Conservation (phyloP, 1,140 invertebrate genomes). For the Zophobas morio region DNA sequence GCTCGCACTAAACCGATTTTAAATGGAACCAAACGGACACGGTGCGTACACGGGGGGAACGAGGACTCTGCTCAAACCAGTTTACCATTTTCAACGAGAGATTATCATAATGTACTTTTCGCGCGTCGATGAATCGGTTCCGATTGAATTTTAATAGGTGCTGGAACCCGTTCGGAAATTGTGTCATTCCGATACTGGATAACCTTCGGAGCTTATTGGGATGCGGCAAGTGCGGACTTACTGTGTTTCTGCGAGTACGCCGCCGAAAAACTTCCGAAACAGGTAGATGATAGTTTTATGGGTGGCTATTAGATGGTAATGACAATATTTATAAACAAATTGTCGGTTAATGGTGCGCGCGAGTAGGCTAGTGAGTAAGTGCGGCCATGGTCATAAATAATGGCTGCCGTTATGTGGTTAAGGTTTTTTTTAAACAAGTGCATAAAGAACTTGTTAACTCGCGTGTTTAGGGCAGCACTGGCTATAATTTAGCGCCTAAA, state of each 20-base stretch:
- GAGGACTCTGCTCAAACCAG: conserved; percentile 59
- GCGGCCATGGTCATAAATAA: conserved; percentile 33
- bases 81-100: conserved; percentile 49
- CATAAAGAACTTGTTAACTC: conserved; percentile 7
- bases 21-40: conserved; percentile 56
- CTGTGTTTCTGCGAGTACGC: neutral
- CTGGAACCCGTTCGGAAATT: neutral
- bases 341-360: conserved; percentile 15
- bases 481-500: neutral
- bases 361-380: conserved; percentile 4
- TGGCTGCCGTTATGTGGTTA: conserved; percentile 28
- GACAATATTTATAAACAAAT: conserved; percentile 28
- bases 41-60: conserved; percentile 53
- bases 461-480: neutral
- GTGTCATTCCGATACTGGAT: neutral
- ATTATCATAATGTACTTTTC: conserved; percentile 9
- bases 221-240: too few relatives aligned
- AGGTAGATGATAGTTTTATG: conserved; percentile 9
- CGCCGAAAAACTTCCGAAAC: conserved; percentile 1
- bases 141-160: neutral
- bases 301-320: conserved; percentile 1
- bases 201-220: neutral
- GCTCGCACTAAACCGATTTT: conserved; percentile 50
- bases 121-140: conserved; percentile 27
- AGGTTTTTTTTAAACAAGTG: conserved; percentile 32